Percentiles rank a stretch among this genome's conserved stretches.
Evolutionary conservation across 2,797 vertebrate genomes (phyloP).

Genomic region (Pseudotriccus pelzelni): DNA sequence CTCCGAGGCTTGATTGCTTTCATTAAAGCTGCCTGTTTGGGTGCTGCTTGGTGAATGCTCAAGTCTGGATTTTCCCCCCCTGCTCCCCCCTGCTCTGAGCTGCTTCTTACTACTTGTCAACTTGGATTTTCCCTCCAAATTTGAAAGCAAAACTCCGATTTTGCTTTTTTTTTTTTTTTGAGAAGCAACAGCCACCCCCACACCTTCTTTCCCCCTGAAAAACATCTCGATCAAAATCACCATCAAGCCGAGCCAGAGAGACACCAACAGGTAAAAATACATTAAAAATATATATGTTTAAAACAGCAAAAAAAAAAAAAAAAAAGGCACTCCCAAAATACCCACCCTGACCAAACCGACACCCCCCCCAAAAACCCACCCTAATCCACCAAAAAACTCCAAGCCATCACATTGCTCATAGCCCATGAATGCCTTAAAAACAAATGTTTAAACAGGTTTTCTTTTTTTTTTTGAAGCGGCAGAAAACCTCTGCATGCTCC

Average conservation of each 20-base stretch:
- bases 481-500: slow-evolving; percentile 76
- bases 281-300: background rate
- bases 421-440: slow-evolving; percentile 79
- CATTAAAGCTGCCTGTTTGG: slow-evolving; percentile 75
- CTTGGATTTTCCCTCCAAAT: slow-evolving; percentile 63
- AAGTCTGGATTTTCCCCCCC: background rate
- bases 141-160: background rate
- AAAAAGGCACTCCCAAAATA: background rate
- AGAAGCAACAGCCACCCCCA: background rate
- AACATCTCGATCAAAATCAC: background rate
- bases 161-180: background rate
- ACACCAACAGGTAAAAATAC: slow-evolving; percentile 70
- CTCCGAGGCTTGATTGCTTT: slow-evolving; percentile 73
- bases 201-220: background rate
- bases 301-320: background rate
- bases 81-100: background rate
- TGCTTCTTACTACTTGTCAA: slow-evolving; percentile 55
- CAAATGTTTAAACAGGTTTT: slow-evolving; percentile 82
- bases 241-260: background rate
- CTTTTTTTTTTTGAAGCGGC: slow-evolving; percentile 55
- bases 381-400: background rate
- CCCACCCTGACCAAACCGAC: background rate
- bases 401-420: slow-evolving; percentile 69
- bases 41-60: slow-evolving; percentile 58
- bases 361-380: background rate